A percentile compares a stretch with the other conserved stretches of the same genome.
These are phyloP conservation scores for Acleris emargana DNA, from an alignment of 2,888 invertebrate species.

Conservation along the genomic window DNA sequence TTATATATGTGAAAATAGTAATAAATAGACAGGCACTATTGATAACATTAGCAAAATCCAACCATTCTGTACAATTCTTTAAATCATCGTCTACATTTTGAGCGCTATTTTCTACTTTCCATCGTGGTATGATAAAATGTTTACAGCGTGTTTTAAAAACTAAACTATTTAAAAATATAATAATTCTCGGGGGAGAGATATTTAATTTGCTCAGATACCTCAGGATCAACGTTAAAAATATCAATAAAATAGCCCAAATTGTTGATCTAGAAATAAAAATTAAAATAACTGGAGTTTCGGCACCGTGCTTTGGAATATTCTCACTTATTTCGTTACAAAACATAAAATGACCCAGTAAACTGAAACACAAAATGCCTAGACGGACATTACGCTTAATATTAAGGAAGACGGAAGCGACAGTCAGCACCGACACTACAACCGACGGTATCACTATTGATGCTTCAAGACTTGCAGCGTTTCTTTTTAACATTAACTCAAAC, in stretches of 20 bases:
- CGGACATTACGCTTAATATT: conserved; percentile 2
- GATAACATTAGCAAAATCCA: conserved; percentile 48
- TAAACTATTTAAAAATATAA: conserved; percentile 46
- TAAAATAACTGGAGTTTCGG: conserved; percentile 23
- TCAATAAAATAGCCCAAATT: conserved; percentile 43
- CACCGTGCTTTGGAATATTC: conserved; percentile 25
- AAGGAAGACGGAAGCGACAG: conserved; percentile 5
- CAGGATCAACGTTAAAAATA: conserved; percentile 48
- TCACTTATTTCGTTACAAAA: conserved; percentile 13
- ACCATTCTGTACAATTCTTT: conserved; percentile 45
- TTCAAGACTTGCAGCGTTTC: conserved; percentile 22
- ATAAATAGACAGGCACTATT: conserved; percentile 43
- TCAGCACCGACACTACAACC: conserved; percentile 7
- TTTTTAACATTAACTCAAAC: conserved; percentile 18
- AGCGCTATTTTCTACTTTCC: conserved; percentile 39
- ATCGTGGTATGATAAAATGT: conserved; percentile 47
- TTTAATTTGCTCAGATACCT: conserved; percentile 42
- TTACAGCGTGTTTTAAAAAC: conserved; percentile 43
- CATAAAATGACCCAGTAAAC: conserved; percentile 25
- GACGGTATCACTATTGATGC: conserved; percentile 18
- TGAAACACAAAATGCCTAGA: conserved; percentile 17
- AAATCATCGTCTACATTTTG: conserved; percentile 26
- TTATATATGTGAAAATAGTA: conserved; percentile 45
- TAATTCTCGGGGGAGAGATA: conserved; percentile 40
- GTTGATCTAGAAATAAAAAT: conserved; percentile 21